phyloP scores from a whole-genome alignment of 2,888 invertebrate genomes.

The Drosophila incognita region DNA sequence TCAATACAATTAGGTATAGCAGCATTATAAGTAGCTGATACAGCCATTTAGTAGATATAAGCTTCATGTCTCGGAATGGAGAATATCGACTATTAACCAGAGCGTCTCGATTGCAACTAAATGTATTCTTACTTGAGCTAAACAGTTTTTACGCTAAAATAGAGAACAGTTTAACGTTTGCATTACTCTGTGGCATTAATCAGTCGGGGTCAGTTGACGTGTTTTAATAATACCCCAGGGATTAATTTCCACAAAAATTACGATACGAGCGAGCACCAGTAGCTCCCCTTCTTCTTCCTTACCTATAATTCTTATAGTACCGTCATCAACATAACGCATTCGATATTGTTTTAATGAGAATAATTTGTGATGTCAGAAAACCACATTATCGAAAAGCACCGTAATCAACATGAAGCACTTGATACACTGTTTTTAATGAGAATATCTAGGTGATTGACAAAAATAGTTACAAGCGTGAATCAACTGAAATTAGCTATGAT shows the following conservation, averaged over 20 bases:
- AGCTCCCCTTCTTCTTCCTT: conserved; percentile 6
- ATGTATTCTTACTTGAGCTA: conserved; percentile 4
- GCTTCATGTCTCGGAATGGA: conserved; percentile 26
- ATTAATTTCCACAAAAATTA: conserved; percentile 21
- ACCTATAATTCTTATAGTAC: not conserved
- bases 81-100: conserved; percentile 3
- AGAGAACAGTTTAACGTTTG: conserved; percentile 1
- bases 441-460: not conserved
- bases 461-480: not conserved
- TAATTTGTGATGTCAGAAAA: not conserved
- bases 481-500: not conserved
- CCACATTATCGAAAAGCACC: not conserved
- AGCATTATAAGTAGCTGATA: conserved; percentile 33
- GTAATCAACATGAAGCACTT: conserved; percentile 15
- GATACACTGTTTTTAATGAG: not conserved
- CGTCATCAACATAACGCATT: conserved; percentile 16
- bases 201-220: conserved; percentile 18
- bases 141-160: conserved; percentile 16
- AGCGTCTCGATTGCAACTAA: conserved; percentile 37
- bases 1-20: conserved; percentile 15
- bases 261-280: conserved; percentile 11
- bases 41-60: conserved; percentile 11
- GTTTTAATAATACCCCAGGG: conserved; percentile 29
- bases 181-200: conserved; percentile 14
- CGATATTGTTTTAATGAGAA: conserved; percentile 3